A percentile compares a stretch with the other conserved stretches of the same genome.
phyloP scores from a whole-genome alignment of 2,888 invertebrate species.

The Leptogaster cylindrica region DNA sequence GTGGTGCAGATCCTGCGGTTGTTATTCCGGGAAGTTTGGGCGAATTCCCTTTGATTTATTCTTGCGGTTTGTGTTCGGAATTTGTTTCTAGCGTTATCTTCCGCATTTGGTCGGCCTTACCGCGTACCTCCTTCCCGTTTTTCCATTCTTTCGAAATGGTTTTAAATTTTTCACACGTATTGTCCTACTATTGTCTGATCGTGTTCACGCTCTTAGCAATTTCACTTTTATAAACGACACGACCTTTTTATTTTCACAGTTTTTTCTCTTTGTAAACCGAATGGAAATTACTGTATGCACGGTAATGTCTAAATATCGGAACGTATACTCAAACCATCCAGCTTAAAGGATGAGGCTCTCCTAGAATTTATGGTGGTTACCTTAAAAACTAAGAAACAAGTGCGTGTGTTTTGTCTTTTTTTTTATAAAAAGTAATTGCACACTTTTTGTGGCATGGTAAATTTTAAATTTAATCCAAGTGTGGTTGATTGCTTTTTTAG shows the following conservation, averaged over 20 bases:
- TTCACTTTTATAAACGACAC: neutral
- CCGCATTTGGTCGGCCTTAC: neutral
- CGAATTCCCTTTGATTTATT: constrained; percentile 39
- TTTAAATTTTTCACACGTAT: constrained; percentile 39
- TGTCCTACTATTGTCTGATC: neutral
- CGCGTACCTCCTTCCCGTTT: neutral
- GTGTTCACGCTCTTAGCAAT: constrained; percentile 19
- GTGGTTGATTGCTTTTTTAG: no score
- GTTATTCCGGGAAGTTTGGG: constrained; percentile 6
- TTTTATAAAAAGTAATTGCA: no score
- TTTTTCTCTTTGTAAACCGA: neutral
- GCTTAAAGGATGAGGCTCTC: no score
- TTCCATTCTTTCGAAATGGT: constrained; percentile 3
- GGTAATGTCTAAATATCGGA: constrained; percentile 19
- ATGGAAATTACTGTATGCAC: constrained; percentile 13
- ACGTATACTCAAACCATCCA: neutral
- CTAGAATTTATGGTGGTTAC: no score
- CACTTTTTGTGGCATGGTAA: no score
- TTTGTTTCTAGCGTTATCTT: constrained; percentile 23
- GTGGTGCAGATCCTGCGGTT: neutral
- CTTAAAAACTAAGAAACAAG: no score
- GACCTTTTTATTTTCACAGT: constrained; percentile 1
- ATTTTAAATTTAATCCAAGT: no score
- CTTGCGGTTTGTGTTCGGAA: constrained; percentile 37
- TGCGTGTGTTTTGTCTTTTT: no score